Percentiles rank a stretch among this genome's conserved stretches.
phyloP scores from a whole-genome alignment of 2,888 invertebrate species.

The Bimastos eiseni region DNA sequence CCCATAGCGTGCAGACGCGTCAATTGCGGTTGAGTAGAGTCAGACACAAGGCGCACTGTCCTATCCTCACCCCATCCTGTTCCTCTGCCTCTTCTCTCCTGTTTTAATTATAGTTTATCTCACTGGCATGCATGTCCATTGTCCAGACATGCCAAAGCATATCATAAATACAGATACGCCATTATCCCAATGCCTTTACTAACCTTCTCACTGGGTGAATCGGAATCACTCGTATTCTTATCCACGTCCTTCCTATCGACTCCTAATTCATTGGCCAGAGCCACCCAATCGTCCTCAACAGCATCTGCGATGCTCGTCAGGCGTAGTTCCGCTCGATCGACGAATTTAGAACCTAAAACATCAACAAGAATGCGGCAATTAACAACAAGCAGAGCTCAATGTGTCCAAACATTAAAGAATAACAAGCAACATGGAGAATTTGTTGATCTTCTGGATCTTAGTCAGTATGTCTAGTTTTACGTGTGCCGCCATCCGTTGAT shows the following conservation, averaged over 20 bases:
- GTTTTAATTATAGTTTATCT: no score
- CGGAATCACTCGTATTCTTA: conserved; percentile 79
- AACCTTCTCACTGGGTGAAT: conserved; percentile 50
- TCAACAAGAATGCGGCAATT: background rate
- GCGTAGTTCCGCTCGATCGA: conserved; percentile 77
- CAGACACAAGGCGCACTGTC: no score
- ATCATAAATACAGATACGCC: background rate
- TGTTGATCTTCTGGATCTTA: no score
- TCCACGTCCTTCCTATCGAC: conserved; percentile 82
- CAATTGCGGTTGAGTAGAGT: no score
- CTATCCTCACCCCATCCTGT: no score
- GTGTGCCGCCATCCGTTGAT: no score
- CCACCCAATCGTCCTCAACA: conserved; percentile 60
- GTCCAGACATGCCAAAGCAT: background rate
- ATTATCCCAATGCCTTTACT: no score
- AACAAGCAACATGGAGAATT: no score
- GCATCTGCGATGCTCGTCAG: conserved; percentile 84
- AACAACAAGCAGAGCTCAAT: background rate
- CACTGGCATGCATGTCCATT: background rate
- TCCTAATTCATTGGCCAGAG: conserved; percentile 79
- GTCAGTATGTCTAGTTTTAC: no score
- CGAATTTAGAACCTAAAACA: conserved; percentile 56
- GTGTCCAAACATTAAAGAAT: no score
- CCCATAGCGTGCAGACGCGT: no score
- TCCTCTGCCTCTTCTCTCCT: no score